Evolutionary conservation across 2,113 vertebrate species (phyloP).

Genomic region (Rafetus swinhoei): DNA sequence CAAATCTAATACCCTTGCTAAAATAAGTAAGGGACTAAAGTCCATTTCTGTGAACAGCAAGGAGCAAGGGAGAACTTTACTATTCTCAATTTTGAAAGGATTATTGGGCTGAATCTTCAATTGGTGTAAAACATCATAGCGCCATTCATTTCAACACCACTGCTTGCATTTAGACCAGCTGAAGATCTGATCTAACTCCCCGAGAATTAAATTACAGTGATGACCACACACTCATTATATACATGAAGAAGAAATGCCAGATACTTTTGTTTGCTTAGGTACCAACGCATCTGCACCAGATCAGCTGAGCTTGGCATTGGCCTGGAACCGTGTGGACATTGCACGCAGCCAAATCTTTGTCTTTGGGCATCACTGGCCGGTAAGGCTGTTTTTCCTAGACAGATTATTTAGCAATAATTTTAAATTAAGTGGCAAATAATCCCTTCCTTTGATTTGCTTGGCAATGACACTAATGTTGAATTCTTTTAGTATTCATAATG

Average conservation of each 20-base stretch:
- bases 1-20: not conserved
- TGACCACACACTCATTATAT: not conserved
- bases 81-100: not conserved
- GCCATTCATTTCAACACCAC: not conserved
- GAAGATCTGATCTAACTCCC: not conserved
- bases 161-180: not conserved
- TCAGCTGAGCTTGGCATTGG: constrained; percentile 95
- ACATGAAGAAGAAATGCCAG: not conserved
- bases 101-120: not conserved
- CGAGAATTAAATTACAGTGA: not conserved
- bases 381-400: constrained; percentile 72
- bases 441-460: not conserved
- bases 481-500: not conserved
- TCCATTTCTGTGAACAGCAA: fast-evolving
- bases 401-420: not conserved
- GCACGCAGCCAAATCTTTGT: constrained; percentile 98
- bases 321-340: constrained; percentile 99
- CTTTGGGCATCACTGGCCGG: constrained; percentile 95
- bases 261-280: constrained; percentile 74
- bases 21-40: not conserved
- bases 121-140: not conserved
- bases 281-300: constrained; percentile 96
- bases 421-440: not conserved
- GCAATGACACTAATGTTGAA: not conserved
- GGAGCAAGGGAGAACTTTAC: not conserved